Base-by-base conservation (phyloP, 2,113 vertebrate genomes). In the Alosa alosa region DNA sequence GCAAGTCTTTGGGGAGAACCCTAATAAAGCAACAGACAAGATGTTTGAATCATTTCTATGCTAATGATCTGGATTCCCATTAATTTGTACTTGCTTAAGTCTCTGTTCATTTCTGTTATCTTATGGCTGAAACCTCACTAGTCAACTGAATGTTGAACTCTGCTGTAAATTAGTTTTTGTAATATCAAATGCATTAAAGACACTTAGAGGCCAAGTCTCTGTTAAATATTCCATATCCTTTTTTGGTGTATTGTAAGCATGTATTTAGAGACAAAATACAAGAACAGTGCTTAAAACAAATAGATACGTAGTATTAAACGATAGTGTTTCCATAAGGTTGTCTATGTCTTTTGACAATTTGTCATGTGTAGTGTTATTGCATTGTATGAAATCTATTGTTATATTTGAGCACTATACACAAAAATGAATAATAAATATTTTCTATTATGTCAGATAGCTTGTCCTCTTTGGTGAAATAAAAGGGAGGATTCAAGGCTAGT, bases 141-240 rank as follows among this genome's bases (percentile, higher is more conserved):
- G 64, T 72, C n/a, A 36, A 72, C 64, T 31, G 64, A 72, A 72
- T 72, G 64, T 72, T 68, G 11, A 72, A 72, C 64, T 72, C 64
- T 72, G 25, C n/a, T 31, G 25, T 31, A 25, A 60, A 60, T 72
- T 72, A 68, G 60, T 8, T 68, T 68, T 25, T 2, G 55, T 72
- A 31, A 72, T 60, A 22, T 22, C 55, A 22, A 15, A 9, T 31
- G 15, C 64, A 72, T 72, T 72, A 31, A 72, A 3, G 11, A 36
- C 13, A 72, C 11, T 31, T 68, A 60, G 64, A 72, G 25, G 7
- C 25, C 64, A 64, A 64, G 20, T 9, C n/a, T 64, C 2, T 52
- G 17, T 15, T 52, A 60, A 22, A 60, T 22, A 4, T 55, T 18
- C 52, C 15, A 17, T 55, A 22, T 60, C 5, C 55, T 60, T 52